Percentiles rank a stretch among this genome's conserved stretches.
Evolutionary conservation across 2,113 vertebrate genomes (phyloP).

Genomic region (Prionailurus bengalensis): DNA sequence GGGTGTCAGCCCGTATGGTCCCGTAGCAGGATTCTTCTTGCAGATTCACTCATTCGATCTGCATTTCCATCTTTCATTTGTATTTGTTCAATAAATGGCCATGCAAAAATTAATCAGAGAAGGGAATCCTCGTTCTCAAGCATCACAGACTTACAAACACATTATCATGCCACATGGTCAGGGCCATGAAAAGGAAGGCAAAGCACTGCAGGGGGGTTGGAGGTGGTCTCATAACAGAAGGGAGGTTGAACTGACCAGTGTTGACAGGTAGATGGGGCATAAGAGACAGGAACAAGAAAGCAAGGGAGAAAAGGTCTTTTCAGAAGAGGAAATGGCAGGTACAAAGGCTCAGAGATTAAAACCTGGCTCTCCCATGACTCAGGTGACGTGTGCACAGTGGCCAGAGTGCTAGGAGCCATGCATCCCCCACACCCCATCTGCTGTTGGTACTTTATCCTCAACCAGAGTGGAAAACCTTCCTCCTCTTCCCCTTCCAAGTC

Average conservation of each 20-base stretch:
- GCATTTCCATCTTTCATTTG: constrained; percentile 5
- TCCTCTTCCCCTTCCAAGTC: not conserved
- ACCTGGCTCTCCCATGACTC: not conserved
- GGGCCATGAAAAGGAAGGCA: not conserved
- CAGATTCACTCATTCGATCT: not conserved
- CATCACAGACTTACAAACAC: not conserved
- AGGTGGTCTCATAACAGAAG: not conserved
- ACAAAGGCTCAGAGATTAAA: not conserved
- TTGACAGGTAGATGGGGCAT: not conserved
- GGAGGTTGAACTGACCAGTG: not conserved
- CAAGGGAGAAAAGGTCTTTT: not conserved
- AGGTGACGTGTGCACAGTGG: not conserved
- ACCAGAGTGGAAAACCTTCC: not conserved
- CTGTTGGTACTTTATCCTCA: not conserved
- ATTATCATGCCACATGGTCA: too few species aligned
- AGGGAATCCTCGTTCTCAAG: not conserved
- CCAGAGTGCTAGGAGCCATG: not conserved
- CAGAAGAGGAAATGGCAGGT: not conserved
- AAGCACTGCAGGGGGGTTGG: not conserved
- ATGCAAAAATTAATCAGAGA: not conserved
- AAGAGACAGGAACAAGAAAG: not conserved
- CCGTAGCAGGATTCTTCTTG: not conserved
- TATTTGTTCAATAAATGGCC: not conserved
- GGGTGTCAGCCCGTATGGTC: not conserved
- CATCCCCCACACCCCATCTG: not conserved